These are phyloP conservation scores for Apotomis capreana DNA, from an alignment of 2,888 invertebrate genomes.

Conservation along the genomic window DNA sequence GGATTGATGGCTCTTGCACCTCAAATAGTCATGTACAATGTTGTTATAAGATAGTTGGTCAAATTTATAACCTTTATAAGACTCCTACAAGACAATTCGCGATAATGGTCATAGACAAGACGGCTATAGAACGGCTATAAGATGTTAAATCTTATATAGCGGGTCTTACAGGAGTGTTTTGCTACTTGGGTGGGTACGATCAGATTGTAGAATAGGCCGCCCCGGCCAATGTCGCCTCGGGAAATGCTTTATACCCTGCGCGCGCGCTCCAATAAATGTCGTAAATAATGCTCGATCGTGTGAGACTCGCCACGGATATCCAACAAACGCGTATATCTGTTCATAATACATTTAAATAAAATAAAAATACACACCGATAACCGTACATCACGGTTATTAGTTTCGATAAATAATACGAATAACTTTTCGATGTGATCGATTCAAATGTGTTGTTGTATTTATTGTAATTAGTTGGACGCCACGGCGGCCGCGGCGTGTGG, in stretches of 20 bases:
- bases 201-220: constrained; percentile 50
- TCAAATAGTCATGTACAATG: no score
- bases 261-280: constrained; percentile 71
- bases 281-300: constrained; percentile 77
- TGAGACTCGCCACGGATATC: constrained; percentile 72
- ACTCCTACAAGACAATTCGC: no score
- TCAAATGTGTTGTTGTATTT: constrained; percentile 79
- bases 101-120: no score
- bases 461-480: constrained; percentile 72
- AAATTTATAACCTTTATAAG: no score
- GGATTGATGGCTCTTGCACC: no score
- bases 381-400: constrained; percentile 81
- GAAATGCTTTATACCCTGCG: constrained; percentile 72
- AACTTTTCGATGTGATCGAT: constrained; percentile 79
- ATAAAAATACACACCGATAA: constrained; percentile 71
- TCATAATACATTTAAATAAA: constrained; percentile 61
- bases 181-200: no score
- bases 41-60: no score
- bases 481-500: constrained; percentile 59
- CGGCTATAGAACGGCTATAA: no score
- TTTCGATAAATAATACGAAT: constrained; percentile 78
- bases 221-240: constrained; percentile 72
- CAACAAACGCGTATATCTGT: constrained; percentile 69
- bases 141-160: no score
- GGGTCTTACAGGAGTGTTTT: no score